Evolutionary conservation across 2,888 invertebrate genomes (phyloP).

Genomic region (Neoascia interrupta): DNA sequence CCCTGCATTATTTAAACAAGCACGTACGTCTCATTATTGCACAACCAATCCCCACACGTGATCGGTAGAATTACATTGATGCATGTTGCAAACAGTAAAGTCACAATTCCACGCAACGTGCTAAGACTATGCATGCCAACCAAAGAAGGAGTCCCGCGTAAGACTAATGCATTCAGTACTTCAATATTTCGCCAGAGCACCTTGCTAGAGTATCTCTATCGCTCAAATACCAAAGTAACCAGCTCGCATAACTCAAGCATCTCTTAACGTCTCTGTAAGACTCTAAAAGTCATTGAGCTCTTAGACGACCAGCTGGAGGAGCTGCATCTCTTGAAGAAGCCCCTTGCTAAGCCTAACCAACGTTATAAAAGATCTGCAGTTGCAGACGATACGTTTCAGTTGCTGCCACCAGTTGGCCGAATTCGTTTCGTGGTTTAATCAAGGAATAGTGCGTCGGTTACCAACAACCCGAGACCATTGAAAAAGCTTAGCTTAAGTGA

Average conservation of each 20-base stretch:
- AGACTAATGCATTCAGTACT: slow-evolving; percentile 26
- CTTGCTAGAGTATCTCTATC: background rate
- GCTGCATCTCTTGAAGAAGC: slow-evolving; percentile 42
- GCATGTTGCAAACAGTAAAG: background rate
- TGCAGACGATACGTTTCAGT: slow-evolving; percentile 33
- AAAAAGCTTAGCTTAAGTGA: slow-evolving; percentile 26
- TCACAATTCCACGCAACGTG: background rate
- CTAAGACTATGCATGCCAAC: background rate
- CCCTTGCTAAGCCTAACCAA: slow-evolving; percentile 20
- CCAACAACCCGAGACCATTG: too few relatives aligned
- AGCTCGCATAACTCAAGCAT: slow-evolving; percentile 14
- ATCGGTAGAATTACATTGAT: background rate
- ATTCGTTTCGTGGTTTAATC: slow-evolving; percentile 27
- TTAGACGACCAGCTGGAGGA: slow-evolving; percentile 13
- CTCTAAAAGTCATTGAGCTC: slow-evolving; percentile 48
- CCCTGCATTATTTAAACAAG: background rate
- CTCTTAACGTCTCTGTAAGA: slow-evolving; percentile 42
- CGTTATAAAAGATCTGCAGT: slow-evolving; percentile 60
- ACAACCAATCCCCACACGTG: slow-evolving; percentile 22
- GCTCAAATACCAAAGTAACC: background rate
- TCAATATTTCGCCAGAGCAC: slow-evolving; percentile 26
- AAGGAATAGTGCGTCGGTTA: slow-evolving; percentile 23
- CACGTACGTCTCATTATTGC: slow-evolving; percentile 8
- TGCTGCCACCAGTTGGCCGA: slow-evolving; percentile 8
- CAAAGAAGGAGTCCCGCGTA: slow-evolving; percentile 29